Evolutionary conservation across 1,140 invertebrate species (phyloP), one percentile per base, ranked within the genome.

Genomic region (Hyphantria cunea): DNA sequence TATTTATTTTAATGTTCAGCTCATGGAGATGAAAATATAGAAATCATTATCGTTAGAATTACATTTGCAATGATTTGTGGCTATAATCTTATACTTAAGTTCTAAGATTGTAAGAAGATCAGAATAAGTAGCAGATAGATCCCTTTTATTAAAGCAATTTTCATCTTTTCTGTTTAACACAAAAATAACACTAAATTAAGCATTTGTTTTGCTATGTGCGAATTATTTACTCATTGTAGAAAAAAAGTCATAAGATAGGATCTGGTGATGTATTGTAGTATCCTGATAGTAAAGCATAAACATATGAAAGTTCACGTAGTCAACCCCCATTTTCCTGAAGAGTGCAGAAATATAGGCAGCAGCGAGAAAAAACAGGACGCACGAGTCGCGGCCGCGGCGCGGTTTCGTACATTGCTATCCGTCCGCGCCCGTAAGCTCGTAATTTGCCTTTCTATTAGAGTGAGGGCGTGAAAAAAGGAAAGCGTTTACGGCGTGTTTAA

Each of bases 381-480:
- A 70, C 50, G 68, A 77, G 58, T 70, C 68, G 72, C 77, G 70
- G 74, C 64, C 66, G 74, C 74, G 78, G 83, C 82, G 87, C 82
- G 87, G 86, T 89, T 88, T 86, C 82, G 80, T 82, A 89, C 85
- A 89, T 84, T 84, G 85, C 82, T 85, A 86, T 86, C 84, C 86
- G 88, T 88, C 86, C 82, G 86, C 88, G 85, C 85, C 81, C 84
- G 84, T 87, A 89, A 91, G 84, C 86, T 89, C 86, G 89, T 91
- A 89, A 90, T 90, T 90, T 90, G 88, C 86, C 88, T 90, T 90
- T 91, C 86, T 91, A 91, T 91, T 91, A 89, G 85, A 89, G 81
- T 77, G 88, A 89, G 88, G 88, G 88, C 86, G 88, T 91, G 86
- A 91, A 91, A 91, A 91, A 89, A 91, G 88, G 88, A 91, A 89